These are phyloP conservation scores for Danio choprae DNA, from an alignment of 2,797 vertebrate genomes.

Conservation along the genomic window DNA sequence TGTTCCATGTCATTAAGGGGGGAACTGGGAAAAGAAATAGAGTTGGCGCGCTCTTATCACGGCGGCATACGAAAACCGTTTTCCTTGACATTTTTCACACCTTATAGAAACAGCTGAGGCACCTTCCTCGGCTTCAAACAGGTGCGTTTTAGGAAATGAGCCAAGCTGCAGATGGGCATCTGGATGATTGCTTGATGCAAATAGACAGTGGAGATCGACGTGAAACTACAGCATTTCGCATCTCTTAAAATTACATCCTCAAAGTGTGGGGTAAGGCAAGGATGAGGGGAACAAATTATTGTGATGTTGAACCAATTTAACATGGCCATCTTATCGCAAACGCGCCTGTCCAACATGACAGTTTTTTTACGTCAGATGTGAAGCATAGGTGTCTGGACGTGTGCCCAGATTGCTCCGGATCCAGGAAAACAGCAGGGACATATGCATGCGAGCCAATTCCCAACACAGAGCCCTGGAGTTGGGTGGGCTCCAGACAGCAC, in stretches of 20 bases:
- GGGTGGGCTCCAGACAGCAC: slow-evolving; percentile 51
- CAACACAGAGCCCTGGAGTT: slow-evolving; percentile 39
- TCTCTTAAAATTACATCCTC: slow-evolving; percentile 49
- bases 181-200: slow-evolving; percentile 49
- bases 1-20: slow-evolving; percentile 38
- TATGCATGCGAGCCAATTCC: slow-evolving; percentile 53
- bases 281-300: slow-evolving; percentile 46
- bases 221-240: slow-evolving; percentile 37
- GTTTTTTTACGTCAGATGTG: slow-evolving; percentile 48
- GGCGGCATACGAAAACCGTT: slow-evolving; percentile 11
- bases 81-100: slow-evolving; percentile 32
- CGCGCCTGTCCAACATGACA: slow-evolving; percentile 47
- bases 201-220: slow-evolving; percentile 32
- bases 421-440: slow-evolving; percentile 56
- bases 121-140: slow-evolving; percentile 42
- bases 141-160: slow-evolving; percentile 57
- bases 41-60: slow-evolving; percentile 15
- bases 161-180: slow-evolving; percentile 36
- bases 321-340: slow-evolving; percentile 47
- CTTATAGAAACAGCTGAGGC: slow-evolving; percentile 38
- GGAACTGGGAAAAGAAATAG: slow-evolving; percentile 31
- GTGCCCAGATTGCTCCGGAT: slow-evolving; percentile 53
- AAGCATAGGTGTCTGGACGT: slow-evolving; percentile 52
- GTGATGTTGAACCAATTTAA: slow-evolving; percentile 51
- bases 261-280: slow-evolving; percentile 38